These are phyloP conservation scores for Poecilia gillii DNA, from an alignment of 2,797 vertebrate species.

Conservation along the genomic window DNA sequence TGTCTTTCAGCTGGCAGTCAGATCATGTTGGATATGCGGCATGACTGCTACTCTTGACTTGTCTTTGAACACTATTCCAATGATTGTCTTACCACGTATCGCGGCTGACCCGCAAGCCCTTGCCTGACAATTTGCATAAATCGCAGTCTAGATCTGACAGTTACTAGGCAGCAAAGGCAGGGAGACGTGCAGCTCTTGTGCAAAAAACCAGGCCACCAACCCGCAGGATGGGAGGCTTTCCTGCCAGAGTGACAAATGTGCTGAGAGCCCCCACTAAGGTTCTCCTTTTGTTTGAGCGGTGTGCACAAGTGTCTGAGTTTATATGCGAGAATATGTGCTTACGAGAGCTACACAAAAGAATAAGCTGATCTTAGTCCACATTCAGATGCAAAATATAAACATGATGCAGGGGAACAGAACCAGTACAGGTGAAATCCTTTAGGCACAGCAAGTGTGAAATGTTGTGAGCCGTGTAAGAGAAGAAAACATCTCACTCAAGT, in stretches of 20 bases:
- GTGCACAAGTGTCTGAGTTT: slow-evolving; percentile 11
- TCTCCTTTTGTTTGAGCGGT: slow-evolving; percentile 51
- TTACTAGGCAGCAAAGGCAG: slow-evolving; percentile 77
- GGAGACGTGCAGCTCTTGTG: slow-evolving; percentile 67
- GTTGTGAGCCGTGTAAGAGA: slow-evolving; percentile 60
- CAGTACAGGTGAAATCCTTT: neutral
- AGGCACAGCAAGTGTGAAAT: slow-evolving; percentile 32
- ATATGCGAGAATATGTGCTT: slow-evolving; percentile 1
- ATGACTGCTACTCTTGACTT: slow-evolving; percentile 40
- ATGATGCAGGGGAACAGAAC: slow-evolving; percentile 11
- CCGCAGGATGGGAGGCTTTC: slow-evolving; percentile 71
- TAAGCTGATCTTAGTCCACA: neutral
- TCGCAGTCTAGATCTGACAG: slow-evolving; percentile 80
- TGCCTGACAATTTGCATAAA: slow-evolving; percentile 82
- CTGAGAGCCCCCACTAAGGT: slow-evolving; percentile 60
- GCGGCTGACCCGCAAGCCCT: slow-evolving; percentile 77
- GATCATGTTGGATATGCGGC: slow-evolving; percentile 10
- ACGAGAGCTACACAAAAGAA: slow-evolving; percentile 32
- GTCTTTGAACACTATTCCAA: slow-evolving; percentile 48
- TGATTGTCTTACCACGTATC: slow-evolving; percentile 74
- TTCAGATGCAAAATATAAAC: neutral
- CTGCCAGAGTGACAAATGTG: slow-evolving; percentile 82
- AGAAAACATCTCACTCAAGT: slow-evolving; percentile 44
- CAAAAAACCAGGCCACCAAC: slow-evolving; percentile 81
- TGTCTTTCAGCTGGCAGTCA: neutral